Evolutionary conservation across 2,888 invertebrate genomes (phyloP).

Genomic region (Phrixothrix hirtus): DNA sequence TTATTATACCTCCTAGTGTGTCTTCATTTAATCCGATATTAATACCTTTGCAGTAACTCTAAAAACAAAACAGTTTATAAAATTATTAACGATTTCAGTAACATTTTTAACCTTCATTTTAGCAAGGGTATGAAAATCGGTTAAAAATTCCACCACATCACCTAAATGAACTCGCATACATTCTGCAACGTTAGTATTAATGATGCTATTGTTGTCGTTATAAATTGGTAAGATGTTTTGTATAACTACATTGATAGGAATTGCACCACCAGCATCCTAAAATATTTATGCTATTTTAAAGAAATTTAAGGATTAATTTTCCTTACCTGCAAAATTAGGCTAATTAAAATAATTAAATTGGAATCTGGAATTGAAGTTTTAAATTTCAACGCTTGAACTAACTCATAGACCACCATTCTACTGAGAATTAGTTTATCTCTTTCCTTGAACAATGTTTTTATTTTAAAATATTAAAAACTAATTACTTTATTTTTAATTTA

Average conservation of each 20-base stretch:
- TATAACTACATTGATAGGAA: slow-evolving; percentile 75
- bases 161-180: slow-evolving; percentile 89
- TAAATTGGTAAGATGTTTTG: slow-evolving; percentile 58
- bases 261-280: slow-evolving; percentile 82
- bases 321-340: slow-evolving; percentile 77
- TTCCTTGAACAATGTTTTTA: slow-evolving; percentile 70
- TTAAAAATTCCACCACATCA: slow-evolving; percentile 92
- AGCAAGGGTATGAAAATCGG: slow-evolving; percentile 93
- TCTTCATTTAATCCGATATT: slow-evolving; percentile 83
- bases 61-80: slow-evolving; percentile 39
- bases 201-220: slow-evolving; percentile 58
- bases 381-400: slow-evolving; percentile 94
- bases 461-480: too few species aligned
- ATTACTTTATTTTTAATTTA: too few species aligned
- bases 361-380: slow-evolving; percentile 93
- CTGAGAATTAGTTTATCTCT: slow-evolving; percentile 92
- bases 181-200: slow-evolving; percentile 88
- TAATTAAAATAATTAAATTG: slow-evolving; percentile 89
- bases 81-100: neutral
- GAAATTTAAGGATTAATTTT: neutral
- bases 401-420: slow-evolving; percentile 88
- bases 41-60: slow-evolving; percentile 73
- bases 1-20: slow-evolving; percentile 93
- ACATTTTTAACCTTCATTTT: slow-evolving; percentile 92
- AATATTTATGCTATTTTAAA: slow-evolving; percentile 18